Percentiles rank a stretch among this genome's conserved stretches.
phyloP scores from a whole-genome alignment of 2,797 vertebrate genomes.

The Anguilla anguilla region DNA sequence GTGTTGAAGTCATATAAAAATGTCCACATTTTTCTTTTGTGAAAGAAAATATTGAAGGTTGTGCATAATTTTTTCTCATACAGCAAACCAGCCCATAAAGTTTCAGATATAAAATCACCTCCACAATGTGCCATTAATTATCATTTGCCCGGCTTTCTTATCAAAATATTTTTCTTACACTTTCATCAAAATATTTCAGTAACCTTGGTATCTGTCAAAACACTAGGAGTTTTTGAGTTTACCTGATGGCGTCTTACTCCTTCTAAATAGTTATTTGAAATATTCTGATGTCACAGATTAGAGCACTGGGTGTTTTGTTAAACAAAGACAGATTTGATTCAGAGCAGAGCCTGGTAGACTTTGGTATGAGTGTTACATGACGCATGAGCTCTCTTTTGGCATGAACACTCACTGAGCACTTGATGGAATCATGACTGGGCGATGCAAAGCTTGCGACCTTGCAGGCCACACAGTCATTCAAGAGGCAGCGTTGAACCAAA shows the following conservation, averaged over 20 bases:
- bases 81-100: constrained; percentile 50
- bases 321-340: constrained; percentile 70
- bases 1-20: not conserved
- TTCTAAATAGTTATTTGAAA: constrained; percentile 55
- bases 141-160: constrained; percentile 60
- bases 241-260: constrained; percentile 58
- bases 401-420: constrained; percentile 42
- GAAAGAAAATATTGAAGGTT: constrained; percentile 20
- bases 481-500: not conserved
- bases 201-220: constrained; percentile 74
- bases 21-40: not conserved
- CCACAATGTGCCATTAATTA: constrained; percentile 62
- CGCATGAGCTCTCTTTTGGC: constrained; percentile 61
- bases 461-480: constrained; percentile 17
- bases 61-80: constrained; percentile 52
- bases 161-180: constrained; percentile 69
- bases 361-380: constrained; percentile 60
- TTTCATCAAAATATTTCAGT: constrained; percentile 68
- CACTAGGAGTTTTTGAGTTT: constrained; percentile 63
- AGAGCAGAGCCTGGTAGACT: constrained; percentile 54
- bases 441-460: constrained; percentile 60
- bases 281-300: constrained; percentile 59
- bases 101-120: constrained; percentile 43
- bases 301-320: constrained; percentile 55
- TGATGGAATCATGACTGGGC: constrained; percentile 65